Evolutionary conservation across 2,113 vertebrate genomes (phyloP), one percentile per base, ranked within the genome.

Genomic region (Sturnus vulgaris): DNA sequence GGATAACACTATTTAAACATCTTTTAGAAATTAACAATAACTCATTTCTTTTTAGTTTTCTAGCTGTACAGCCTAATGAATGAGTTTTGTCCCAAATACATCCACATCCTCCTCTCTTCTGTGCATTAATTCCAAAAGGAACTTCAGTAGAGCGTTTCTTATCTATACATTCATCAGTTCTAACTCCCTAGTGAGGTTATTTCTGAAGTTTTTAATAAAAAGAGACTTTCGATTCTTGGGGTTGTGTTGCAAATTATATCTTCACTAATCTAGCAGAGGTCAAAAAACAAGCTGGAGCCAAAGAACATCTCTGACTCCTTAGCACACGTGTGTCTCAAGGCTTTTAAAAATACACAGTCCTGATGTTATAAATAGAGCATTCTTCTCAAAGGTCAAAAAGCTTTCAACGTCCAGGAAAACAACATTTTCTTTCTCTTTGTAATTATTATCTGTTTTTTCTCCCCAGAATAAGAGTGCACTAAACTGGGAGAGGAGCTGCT

Each of bases 191-290:
- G 93, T 92, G 92, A 97, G 80, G 92, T 96, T 90, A 95, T 89
- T 96, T 94, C 95, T 86, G 23, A 94, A 82, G 84, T 66, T 94
- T 96, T 93, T 92, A 95, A 53, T 94, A 91, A 94, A 94, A 91
- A 92, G 83, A 79, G 89, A 91, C 84, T 96, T 96, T 86, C 77
- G 70, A 91, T 92, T 96, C 89, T 82, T n/a, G 73, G 57, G 88
- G 95, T 94, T 78, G 59, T 49, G 78, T 57, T 93, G 78, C 86
- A 93, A 94, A 95, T 95, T 93, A 59, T 93, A 92, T 94, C 91
- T 95, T 80, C 55, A 52, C 89, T 85, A 86, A 94, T 94, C 73
- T 93, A 94, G 44, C 69, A 84, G 96, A 96, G 93, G 96, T 95
- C 89, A 94, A 40, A 92, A 87, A 90, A 92, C 27, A 78, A 88